These are phyloP conservation scores for Anguilla rostrata DNA, from an alignment of 2,113 vertebrate genomes.

Conservation along the genomic window DNA sequence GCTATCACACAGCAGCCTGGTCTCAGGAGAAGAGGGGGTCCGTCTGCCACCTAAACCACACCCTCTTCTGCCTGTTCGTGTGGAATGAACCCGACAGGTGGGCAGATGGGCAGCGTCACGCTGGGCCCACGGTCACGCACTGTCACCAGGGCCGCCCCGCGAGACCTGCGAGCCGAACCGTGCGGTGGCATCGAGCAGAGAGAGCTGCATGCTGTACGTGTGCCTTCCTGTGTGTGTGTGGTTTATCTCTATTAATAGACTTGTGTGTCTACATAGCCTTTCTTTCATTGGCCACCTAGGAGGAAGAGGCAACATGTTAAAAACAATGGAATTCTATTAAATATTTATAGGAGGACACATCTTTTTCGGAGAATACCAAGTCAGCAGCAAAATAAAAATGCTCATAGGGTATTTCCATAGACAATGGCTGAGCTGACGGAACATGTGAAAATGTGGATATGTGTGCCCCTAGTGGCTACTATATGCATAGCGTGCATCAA, in stretches of 20 bases:
- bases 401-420: not conserved
- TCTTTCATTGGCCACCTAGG: constrained; percentile 31
- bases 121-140: constrained; percentile 2
- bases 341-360: constrained; percentile 39
- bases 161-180: not conserved
- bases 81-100: constrained; percentile 17
- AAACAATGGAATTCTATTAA: constrained; percentile 42
- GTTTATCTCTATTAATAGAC: not conserved
- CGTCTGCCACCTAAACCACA: constrained; percentile 13
- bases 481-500: not conserved
- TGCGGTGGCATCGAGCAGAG: not conserved
- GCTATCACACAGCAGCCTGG: constrained; percentile 30
- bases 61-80: constrained; percentile 1
- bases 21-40: constrained; percentile 32
- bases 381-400: not conserved
- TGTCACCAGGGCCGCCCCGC: not conserved
- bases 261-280: not conserved
- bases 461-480: constrained; percentile 48
- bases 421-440: not conserved
- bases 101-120: not conserved
- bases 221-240: not conserved
- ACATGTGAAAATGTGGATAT: constrained; percentile 37
- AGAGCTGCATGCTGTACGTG: not conserved
- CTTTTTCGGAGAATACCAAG: not conserved
- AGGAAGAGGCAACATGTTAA: constrained; percentile 33